Percentiles rank a stretch among this genome's conserved stretches.
phyloP scores from a whole-genome alignment of 2,888 invertebrate genomes.

The Eretmocerus hayati region DNA sequence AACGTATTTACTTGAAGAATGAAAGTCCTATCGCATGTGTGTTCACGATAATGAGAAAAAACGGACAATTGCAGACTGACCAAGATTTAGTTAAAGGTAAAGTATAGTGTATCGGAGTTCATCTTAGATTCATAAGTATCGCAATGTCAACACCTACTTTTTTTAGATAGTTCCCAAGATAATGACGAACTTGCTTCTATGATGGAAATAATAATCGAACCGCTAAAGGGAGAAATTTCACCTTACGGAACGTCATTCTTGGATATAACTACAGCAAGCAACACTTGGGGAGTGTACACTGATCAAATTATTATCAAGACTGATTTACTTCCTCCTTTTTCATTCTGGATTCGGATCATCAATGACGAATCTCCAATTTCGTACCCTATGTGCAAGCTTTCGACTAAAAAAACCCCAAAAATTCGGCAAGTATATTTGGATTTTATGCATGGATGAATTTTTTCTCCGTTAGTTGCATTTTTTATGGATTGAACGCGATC shows the following conservation, averaged over 20 bases:
- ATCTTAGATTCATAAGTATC: too few relatives aligned
- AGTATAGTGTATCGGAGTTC: too few relatives aligned
- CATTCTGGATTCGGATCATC: constrained; percentile 40
- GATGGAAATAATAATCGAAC: constrained; percentile 38
- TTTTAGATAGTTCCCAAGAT: too few relatives aligned
- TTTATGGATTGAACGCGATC: too few relatives aligned
- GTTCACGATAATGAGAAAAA: constrained; percentile 29
- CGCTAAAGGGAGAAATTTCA: constrained; percentile 29
- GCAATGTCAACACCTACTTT: too few relatives aligned
- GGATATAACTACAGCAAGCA: constrained; percentile 44
- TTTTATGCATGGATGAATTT: too few relatives aligned
- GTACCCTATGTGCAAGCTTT: constrained; percentile 41
- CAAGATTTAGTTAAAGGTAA: too few relatives aligned
- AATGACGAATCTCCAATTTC: constrained; percentile 42
- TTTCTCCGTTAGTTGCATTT: too few relatives aligned
- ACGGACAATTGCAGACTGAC: too few relatives aligned
- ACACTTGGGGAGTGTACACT: constrained; percentile 47
- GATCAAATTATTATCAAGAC: constrained; percentile 46
- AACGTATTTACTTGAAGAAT: constrained; percentile 43
- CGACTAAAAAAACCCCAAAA: constrained; percentile 15
- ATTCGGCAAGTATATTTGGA: too few relatives aligned
- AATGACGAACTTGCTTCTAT: constrained; percentile 35
- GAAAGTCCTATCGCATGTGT: constrained; percentile 36
- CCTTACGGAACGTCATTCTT: constrained; percentile 32
- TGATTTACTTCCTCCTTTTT: constrained; percentile 38